These are phyloP conservation scores for Mugil cephalus DNA, from an alignment of 2,113 vertebrate genomes.

Conservation along the genomic window DNA sequence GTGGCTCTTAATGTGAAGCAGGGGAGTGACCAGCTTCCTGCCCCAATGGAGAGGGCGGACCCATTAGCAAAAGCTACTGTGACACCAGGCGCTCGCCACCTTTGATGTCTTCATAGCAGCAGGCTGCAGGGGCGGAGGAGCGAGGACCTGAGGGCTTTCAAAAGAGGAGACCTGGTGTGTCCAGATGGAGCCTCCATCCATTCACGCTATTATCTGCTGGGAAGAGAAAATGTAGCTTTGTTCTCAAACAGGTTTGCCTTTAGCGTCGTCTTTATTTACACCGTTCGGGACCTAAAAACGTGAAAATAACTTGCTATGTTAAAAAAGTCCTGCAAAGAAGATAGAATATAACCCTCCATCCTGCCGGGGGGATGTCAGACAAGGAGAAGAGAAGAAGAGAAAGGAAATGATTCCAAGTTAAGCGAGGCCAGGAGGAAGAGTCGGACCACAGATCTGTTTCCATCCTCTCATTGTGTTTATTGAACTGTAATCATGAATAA, in stretches of 20 bases:
- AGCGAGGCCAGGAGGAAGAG: slow-evolving; percentile 56
- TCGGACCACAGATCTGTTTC: slow-evolving; percentile 58
- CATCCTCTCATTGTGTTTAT: slow-evolving; percentile 73
- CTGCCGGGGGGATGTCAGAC: background rate
- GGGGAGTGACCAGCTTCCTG: slow-evolving; percentile 37
- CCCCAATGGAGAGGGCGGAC: slow-evolving; percentile 56
- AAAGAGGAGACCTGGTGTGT: slow-evolving; percentile 25
- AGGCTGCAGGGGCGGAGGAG: slow-evolving; percentile 33
- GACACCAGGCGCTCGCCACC: slow-evolving; percentile 29
- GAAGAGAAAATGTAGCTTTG: background rate
- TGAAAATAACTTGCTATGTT: too few relatives aligned
- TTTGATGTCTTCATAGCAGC: slow-evolving; percentile 78
- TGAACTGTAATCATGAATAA: slow-evolving; percentile 77
- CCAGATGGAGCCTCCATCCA: slow-evolving; percentile 9
- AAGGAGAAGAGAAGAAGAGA: slow-evolving; percentile 5
- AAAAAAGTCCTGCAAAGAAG: background rate
- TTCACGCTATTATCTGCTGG: background rate
- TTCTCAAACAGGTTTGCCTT: too few relatives aligned
- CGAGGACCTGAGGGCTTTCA: slow-evolving; percentile 33
- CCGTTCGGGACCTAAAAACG: background rate
- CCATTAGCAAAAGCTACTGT: slow-evolving; percentile 67
- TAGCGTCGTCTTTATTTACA: too few relatives aligned
- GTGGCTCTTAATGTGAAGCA: slow-evolving; percentile 69
- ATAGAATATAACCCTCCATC: background rate
- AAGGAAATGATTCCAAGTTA: slow-evolving; percentile 33